These are phyloP conservation scores for Ursus arctos DNA, from an alignment of 2,113 vertebrate genomes.

Conservation along the genomic window DNA sequence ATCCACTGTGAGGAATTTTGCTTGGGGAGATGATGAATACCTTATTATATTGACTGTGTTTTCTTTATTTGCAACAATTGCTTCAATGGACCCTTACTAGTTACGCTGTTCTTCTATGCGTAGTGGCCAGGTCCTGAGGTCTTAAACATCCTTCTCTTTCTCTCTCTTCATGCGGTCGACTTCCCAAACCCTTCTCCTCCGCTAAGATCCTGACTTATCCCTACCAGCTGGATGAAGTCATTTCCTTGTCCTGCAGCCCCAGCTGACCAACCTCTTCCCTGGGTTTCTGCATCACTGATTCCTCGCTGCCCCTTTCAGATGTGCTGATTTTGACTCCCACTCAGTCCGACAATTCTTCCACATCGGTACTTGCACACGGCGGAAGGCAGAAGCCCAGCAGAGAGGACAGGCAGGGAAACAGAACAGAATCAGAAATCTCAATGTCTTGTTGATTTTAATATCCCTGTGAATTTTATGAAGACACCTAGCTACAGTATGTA, in stretches of 20 bases:
- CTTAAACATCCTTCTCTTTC: background rate
- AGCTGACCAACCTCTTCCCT: rapidly evolving
- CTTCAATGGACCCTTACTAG: background rate
- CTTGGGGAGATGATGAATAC: background rate
- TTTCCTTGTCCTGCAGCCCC: background rate
- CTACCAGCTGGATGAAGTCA: background rate
- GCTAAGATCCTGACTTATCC: background rate
- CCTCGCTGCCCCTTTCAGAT: background rate
- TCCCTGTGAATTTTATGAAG: background rate
- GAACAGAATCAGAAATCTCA: background rate
- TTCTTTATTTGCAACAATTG: background rate
- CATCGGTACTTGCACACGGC: background rate
- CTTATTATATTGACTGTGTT: background rate
- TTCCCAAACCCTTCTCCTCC: background rate
- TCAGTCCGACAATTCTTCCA: background rate
- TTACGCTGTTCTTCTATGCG: background rate
- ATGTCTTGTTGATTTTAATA: background rate
- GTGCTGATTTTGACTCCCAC: background rate
- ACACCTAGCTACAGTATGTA: background rate
- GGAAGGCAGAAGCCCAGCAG: background rate
- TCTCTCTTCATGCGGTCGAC: background rate
- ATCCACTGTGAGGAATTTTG: background rate
- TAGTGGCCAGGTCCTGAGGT: background rate
- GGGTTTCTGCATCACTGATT: background rate
- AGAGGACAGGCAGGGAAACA: background rate